Conservation (phyloP, 1,140 invertebrate species). For the fruit fly (Drosophila melanogaster) region Release_6_plus_ISO1_MT NC_004354.4:886001-886500, state of each 20-base stretch:
- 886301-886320: background rate
- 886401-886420: constrained; percentile 68
- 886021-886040: too few species aligned
- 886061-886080: background rate
- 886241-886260: background rate
- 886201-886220: constrained; percentile 35
- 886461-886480: background rate
- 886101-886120: background rate
- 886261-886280: constrained; percentile 28
- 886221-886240: constrained; percentile 7
- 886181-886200: constrained; percentile 18
- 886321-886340: constrained; percentile 40
- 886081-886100: background rate
- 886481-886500: background rate
- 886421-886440: constrained; percentile 64
- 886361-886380: constrained; percentile 11
- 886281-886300: constrained; percentile 50
- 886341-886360: constrained; percentile 34
- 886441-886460: background rate
- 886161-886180: constrained; percentile 27
- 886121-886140: constrained; percentile 13
- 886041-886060: too few species aligned
- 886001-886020: too few species aligned
- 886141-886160: constrained; percentile 8
- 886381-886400: constrained; percentile 69